Conservation (phyloP, 2,797 vertebrate species). For the Takifugu rubripes region DNA sequence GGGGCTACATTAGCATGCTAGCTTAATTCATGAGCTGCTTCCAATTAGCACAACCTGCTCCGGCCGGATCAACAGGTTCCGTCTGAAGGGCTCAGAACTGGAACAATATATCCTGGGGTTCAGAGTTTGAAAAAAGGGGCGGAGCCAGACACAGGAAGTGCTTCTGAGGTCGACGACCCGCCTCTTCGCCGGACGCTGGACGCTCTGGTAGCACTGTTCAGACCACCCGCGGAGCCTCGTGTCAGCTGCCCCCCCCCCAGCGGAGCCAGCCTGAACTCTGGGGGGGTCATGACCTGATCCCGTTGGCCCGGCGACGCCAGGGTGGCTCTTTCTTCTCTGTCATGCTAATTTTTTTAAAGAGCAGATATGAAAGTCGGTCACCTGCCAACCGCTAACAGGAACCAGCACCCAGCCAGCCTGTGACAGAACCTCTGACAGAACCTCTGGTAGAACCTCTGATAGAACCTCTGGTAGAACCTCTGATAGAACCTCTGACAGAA, state of each 20-base stretch:
- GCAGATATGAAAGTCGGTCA: neutral
- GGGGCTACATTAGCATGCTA: conserved; percentile 49
- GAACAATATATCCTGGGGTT: conserved; percentile 4
- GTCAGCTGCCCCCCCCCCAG: neutral
- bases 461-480: too few relatives aligned
- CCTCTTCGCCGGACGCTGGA: too few relatives aligned
- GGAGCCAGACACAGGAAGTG: too few relatives aligned
- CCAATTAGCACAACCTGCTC: conserved; percentile 35
- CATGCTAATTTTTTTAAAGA: neutral
- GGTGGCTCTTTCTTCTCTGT: neutral
- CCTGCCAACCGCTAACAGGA: neutral
- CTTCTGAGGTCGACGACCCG: too few relatives aligned
- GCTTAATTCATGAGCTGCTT: conserved; percentile 37
- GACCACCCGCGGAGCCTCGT: neutral
- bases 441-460: too few relatives aligned
- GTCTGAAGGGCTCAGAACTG: too few relatives aligned
- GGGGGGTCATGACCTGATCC: neutral
- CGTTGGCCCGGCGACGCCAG: neutral
- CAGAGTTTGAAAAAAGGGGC: too few relatives aligned
- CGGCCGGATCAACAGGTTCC: conserved; percentile 22
- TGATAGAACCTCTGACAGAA: conserved; percentile 12
- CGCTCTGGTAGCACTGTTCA: neutral
- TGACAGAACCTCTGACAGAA: conserved; percentile 12
- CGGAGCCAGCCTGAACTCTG: neutral
- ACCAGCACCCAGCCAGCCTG: conserved; percentile 22